Evolutionary conservation across 2,888 invertebrate species (phyloP), one percentile per base, ranked within the genome.

Genomic region (Ctenicera cuprea): DNA sequence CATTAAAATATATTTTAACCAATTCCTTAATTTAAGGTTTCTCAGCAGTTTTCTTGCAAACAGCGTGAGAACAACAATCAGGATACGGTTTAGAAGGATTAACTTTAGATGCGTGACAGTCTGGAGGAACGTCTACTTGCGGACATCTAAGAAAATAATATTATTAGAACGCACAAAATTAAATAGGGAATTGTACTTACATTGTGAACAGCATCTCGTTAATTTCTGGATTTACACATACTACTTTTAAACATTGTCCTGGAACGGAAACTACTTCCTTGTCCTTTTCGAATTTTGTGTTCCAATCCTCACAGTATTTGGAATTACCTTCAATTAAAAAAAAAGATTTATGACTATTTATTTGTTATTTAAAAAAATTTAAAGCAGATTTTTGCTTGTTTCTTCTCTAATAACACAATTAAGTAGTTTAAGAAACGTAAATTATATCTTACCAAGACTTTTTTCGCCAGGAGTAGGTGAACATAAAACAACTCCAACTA

Each of bases 1-100:
- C 26, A 26, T 26, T 26, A 26, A 26, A 5, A 26, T 5, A 26
- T 26, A 26, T 26, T 26, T 26, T 26, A 26, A 5, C 2, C 2
- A 26, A 26, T 2, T 26, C 26, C 26, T 2, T 26, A n/a, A n/a
- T 9, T 33, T 33, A 33, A 3, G 1, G 33, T 33, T 33, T 33
- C 33, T 5, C 9, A 9, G 26, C 5, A 26, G 5, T 4, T 45
- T 45, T 7, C 18, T 45, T 14, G 12, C 45, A 45, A n/a, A 48
- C n/a, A 18, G 22, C 9, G 3, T 1, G 5, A 26, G 66, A 54
- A 57, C 66, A 66, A 54, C 66, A 66, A 14, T 66, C 54, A 14
- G 66, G 66, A 52, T 52, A 52, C 11, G 52, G 52, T n/a, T 52
- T 52, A 1, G 26, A 11, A 12, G 14, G 5, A 14, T 52, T 12